Conservation (phyloP, 2,113 vertebrate species). For the Craseonycteris thonglongyai region DNA sequence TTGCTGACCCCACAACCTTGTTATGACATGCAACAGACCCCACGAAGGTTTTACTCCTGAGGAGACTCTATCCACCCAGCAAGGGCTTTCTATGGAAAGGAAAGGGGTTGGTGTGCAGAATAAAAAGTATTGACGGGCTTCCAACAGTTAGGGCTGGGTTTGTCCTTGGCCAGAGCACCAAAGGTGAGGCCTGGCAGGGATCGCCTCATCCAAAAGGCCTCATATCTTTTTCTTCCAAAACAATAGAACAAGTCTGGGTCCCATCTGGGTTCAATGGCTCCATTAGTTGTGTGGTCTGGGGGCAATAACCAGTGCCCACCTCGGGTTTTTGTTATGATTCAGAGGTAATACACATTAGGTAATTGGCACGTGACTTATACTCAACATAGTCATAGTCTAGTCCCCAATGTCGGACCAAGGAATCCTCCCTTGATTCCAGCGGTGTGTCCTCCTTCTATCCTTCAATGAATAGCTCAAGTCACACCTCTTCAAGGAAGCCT, state of each 20-base stretch:
- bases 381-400: neutral
- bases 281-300: neutral
- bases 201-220: neutral
- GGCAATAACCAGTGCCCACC: neutral
- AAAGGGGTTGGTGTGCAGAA: neutral
- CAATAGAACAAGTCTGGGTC: neutral
- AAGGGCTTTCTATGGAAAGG: neutral
- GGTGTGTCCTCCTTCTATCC: neutral
- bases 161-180: neutral
- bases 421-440: neutral
- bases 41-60: neutral
- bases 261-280: neutral
- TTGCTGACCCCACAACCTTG: neutral
- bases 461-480: neutral
- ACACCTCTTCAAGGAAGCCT: neutral
- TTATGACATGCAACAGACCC: neutral
- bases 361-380: neutral
- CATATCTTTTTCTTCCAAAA: neutral
- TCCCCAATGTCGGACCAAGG: neutral
- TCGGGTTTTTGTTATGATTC: neutral
- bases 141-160: neutral
- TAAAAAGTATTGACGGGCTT: neutral
- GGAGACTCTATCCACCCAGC: neutral
- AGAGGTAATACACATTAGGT: neutral
- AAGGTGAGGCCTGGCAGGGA: neutral